Percentiles rank a stretch among this genome's conserved stretches.
These are phyloP conservation scores for Isurus oxyrinchus DNA, from an alignment of 2,113 vertebrate species.

Conservation along the genomic window DNA sequence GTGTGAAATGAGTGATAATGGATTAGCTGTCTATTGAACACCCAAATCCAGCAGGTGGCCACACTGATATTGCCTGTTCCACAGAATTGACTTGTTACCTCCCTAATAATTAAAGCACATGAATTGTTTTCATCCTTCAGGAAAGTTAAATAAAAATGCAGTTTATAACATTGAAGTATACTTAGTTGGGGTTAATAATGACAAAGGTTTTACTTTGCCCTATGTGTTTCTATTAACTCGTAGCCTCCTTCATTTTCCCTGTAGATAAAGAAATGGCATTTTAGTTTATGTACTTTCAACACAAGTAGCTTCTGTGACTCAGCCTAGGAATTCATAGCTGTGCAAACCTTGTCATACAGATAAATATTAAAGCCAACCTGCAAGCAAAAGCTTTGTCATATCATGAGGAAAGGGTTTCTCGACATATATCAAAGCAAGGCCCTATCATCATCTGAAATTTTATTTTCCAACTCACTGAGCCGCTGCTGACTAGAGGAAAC, in stretches of 20 bases:
- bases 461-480: constrained; percentile 50
- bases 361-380: constrained; percentile 27
- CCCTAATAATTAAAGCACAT: neutral
- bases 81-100: neutral
- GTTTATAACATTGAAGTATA: neutral
- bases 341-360: neutral
- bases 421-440: constrained; percentile 47
- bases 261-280: neutral
- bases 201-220: neutral
- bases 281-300: too few relatives aligned
- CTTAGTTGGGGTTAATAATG: neutral
- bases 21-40: neutral
- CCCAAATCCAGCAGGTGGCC: neutral
- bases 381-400: constrained; percentile 46
- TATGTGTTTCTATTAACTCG: neutral
- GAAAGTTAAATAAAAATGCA: neutral
- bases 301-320: neutral
- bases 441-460: constrained; percentile 46
- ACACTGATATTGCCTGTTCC: neutral
- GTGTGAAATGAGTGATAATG: neutral
- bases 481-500: constrained; percentile 40
- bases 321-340: neutral
- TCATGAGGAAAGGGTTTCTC: constrained; percentile 41
- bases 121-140: neutral
- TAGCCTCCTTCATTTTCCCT: neutral